Evolutionary conservation across 2,113 vertebrate species (phyloP), one percentile per base, ranked within the genome.

Genomic region (Aspiorhynchus laticeps): DNA sequence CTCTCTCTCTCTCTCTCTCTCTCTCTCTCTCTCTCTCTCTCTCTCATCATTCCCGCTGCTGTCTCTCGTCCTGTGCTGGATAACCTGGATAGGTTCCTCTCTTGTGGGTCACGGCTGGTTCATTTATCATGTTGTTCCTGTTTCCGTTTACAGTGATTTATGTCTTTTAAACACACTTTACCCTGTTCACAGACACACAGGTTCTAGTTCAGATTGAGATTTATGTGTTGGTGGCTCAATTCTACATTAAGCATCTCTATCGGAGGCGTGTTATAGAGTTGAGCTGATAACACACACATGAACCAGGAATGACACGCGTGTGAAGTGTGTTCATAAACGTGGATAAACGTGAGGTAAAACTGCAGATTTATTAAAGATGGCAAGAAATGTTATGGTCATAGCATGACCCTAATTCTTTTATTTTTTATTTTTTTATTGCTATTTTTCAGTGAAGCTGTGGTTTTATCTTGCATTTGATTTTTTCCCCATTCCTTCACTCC

Each of bases 41-140:
- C 61, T 79, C n/a, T 86, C 56, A 38, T 38, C 38, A 38, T 38
- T 38, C 2, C 38, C 2, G 33, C 38, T 7, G 5, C 3, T 38
- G 43, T 48, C 46, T 14, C 46, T 12, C 89, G 85, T 71, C 10
- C 84, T 51, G 90, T 89, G 91, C 93, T n/a, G 56, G 24, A 10
- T 94, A 95, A 93, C 93, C 93, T 91, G 94, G 92, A 94, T 95
- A 92, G 88, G 81, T 86, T 83, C 87, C 90, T 92, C 94, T 92
- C 92, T 89, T 78, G 90, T 83, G 92, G 94, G 85, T 90, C 88
- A 91, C 90, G 91, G 91, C 92, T 93, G 90, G 91, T 94, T 92
- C 93, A 95, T 95, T 95, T 91, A 94, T 95, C 95, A 94, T 92
- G 90, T 93, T 95, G 94, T 92, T 93, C 94, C 92, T 95, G 94